Conservation (phyloP, 2,797 vertebrate species). For the Alfaro cultratus region DNA sequence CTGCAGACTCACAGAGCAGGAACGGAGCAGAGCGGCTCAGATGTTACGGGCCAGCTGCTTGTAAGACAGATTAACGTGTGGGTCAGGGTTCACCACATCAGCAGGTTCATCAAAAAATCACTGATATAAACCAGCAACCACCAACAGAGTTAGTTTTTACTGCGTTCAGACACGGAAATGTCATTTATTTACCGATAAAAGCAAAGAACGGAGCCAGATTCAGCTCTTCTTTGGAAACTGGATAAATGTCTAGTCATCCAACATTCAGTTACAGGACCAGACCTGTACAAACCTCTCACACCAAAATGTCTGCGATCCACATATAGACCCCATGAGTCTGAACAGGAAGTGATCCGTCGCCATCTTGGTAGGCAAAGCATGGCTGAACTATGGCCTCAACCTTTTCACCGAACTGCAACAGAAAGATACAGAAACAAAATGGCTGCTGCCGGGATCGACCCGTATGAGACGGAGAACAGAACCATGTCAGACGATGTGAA, state of each 20-base stretch:
- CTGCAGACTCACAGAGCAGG: constrained; percentile 36
- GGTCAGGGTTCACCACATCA: constrained; percentile 4
- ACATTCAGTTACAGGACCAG: background rate
- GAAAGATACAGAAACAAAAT: too few relatives aligned
- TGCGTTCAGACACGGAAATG: background rate
- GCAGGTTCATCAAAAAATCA: background rate
- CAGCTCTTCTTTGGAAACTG: background rate
- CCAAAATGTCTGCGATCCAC: background rate
- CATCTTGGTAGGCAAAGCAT: too few relatives aligned
- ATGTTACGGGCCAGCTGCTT: constrained; percentile 37
- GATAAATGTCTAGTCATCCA: background rate
- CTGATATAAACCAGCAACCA: constrained; percentile 1
- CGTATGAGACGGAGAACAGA: too few relatives aligned
- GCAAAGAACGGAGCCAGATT: background rate
- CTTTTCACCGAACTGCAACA: too few relatives aligned
- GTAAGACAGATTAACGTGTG: constrained; percentile 10
- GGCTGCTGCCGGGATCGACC: too few relatives aligned
- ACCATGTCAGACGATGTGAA: too few relatives aligned
- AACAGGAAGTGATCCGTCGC: too few relatives aligned
- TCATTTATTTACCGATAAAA: background rate
- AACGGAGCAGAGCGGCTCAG: constrained; percentile 31
- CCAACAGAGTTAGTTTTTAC: background rate
- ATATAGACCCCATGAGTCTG: too few relatives aligned
- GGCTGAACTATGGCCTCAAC: too few relatives aligned
- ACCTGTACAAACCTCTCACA: background rate